Percentiles rank a stretch among this genome's conserved stretches.
Conservation (phyloP, 2,888 invertebrate genomes). For the Reticulitermes lucifugus region DNA sequence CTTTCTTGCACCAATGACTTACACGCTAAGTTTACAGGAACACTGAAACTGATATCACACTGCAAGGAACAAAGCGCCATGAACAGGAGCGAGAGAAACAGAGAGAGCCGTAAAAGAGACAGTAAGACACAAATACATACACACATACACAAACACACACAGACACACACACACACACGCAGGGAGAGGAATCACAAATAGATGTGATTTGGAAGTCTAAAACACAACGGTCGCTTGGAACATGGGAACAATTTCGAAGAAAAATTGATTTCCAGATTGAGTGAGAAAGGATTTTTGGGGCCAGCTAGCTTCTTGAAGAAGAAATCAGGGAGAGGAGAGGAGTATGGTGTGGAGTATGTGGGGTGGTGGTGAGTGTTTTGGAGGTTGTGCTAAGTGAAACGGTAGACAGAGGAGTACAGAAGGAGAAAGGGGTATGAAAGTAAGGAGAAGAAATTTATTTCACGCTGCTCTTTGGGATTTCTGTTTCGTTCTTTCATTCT, state of each 20-base stretch:
- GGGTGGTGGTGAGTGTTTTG: neutral
- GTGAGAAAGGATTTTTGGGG: constrained; percentile 7
- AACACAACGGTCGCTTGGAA: constrained; percentile 23
- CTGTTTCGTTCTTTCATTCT: constrained; percentile 36
- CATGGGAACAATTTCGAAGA: constrained; percentile 37
- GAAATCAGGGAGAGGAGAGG: neutral
- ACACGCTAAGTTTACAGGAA: neutral
- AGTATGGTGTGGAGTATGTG: neutral
- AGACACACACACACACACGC: neutral
- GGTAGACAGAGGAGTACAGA: neutral
- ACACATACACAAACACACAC: constrained; percentile 16
- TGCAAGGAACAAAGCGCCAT: neutral
- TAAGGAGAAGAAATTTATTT: neutral
- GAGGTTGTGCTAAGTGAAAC: constrained; percentile 28
- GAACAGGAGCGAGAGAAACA: neutral
- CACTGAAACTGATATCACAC: neutral
- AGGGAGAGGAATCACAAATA: constrained; percentile 29
- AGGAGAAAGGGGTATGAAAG: neutral
- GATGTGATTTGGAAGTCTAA: constrained; percentile 39
- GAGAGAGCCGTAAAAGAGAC: neutral
- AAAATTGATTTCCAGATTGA: constrained; percentile 41
- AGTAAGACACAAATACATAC: constrained; percentile 13
- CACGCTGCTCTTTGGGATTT: constrained; percentile 26
- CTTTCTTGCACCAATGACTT: neutral
- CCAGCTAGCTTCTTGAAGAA: neutral